A percentile compares a stretch with the other conserved stretches of the same genome.
Conservation (phyloP, 1,140 invertebrate genomes). For the Neodiprion lecontei region DNA sequence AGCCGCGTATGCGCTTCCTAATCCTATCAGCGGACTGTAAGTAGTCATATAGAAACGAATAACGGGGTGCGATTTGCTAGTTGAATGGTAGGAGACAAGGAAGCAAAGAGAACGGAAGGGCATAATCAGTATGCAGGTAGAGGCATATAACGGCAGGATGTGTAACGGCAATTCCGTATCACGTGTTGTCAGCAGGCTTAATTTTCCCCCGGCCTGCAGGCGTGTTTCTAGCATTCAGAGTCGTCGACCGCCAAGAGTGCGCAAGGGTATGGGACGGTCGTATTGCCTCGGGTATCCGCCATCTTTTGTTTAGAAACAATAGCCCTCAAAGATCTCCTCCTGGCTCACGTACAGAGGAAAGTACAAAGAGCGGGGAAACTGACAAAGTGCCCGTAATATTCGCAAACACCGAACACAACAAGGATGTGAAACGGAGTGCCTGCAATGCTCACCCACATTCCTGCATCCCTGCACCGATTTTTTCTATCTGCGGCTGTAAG, state of each 20-base stretch:
- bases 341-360: too few species aligned
- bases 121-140: constrained; percentile 15
- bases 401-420: constrained; percentile 15
- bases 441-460: too few species aligned
- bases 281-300: constrained; percentile 51
- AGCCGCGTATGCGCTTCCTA: too few species aligned
- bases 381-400: constrained; percentile 58
- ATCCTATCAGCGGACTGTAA: too few species aligned
- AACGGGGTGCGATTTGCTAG: too few species aligned
- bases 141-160: not conserved
- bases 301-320: constrained; percentile 56
- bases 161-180: constrained; percentile 18
- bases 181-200: constrained; percentile 39
- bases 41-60: too few species aligned
- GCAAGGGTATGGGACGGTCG: constrained; percentile 43
- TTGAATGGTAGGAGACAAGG: too few species aligned
- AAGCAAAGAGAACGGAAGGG: not conserved
- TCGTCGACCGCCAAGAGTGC: constrained; percentile 34
- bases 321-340: constrained; percentile 13
- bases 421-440: too few species aligned
- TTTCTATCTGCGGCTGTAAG: too few species aligned
- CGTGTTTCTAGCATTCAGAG: constrained; percentile 19
- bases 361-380: constrained; percentile 40
- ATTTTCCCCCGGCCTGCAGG: constrained; percentile 38
- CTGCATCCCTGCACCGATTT: too few species aligned